Evolutionary conservation across 2,113 vertebrate species (phyloP).

Genomic region (Piaya cayana): DNA sequence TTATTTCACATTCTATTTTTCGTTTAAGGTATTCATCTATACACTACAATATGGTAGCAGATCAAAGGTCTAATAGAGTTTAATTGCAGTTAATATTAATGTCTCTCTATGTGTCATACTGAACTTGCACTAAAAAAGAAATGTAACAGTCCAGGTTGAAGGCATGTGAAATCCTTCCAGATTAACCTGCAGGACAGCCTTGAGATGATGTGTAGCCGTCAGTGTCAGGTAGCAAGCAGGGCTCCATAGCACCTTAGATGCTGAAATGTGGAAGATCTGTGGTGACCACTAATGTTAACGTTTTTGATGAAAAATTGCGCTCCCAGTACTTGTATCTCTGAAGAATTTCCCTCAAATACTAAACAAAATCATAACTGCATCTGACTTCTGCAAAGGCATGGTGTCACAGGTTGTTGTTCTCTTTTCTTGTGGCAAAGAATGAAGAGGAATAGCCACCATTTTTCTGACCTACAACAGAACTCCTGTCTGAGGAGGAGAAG

Average conservation of each 20-base stretch:
- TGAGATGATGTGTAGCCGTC: background rate
- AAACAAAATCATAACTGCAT: background rate
- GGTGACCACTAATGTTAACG: background rate
- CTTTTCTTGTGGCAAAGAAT: background rate
- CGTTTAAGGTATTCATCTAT: slow-evolving; percentile 10
- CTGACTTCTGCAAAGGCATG: background rate
- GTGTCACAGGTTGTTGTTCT: background rate
- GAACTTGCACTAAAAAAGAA: slow-evolving; percentile 2
- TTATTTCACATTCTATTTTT: slow-evolving; percentile 39
- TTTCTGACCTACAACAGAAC: background rate
- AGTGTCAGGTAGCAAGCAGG: background rate
- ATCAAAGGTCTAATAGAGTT: slow-evolving; percentile 41
- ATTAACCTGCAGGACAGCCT: background rate
- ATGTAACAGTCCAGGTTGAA: background rate
- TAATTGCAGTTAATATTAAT: slow-evolving; percentile 33
- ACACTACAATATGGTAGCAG: background rate
- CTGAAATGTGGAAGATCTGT: background rate
- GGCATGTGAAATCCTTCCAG: background rate
- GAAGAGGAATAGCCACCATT: background rate
- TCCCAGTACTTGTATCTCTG: background rate
- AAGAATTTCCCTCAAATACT: background rate
- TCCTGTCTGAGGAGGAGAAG: background rate
- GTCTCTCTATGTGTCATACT: background rate
- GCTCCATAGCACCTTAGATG: background rate
- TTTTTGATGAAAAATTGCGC: background rate